Evolutionary conservation across 2,113 vertebrate species (phyloP).

Genomic region (Corythornis vintsioides): DNA sequence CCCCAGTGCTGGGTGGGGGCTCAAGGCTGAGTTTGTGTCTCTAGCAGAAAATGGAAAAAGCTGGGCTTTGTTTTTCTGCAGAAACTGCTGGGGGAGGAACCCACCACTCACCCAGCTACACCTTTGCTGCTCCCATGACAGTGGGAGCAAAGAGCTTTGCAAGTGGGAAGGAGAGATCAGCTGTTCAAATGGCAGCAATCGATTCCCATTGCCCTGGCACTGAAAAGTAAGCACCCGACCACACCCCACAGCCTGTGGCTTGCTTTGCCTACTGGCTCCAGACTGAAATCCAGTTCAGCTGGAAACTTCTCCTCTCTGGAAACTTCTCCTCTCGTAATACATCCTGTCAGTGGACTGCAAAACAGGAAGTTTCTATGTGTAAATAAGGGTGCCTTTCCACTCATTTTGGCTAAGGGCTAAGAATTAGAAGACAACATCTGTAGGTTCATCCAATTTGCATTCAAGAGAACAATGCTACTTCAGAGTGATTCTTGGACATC

Average conservation of each 20-base stretch:
- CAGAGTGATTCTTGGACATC: neutral
- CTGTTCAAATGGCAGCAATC: neutral
- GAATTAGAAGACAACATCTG: neutral
- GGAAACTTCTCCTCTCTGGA: slow-evolving; percentile 32
- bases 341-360: slow-evolving; percentile 26
- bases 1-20: neutral
- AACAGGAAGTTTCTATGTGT: neutral
- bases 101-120: neutral
- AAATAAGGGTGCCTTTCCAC: slow-evolving; percentile 1
- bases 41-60: neutral
- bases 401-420: neutral
- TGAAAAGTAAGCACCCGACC: neutral
- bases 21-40: neutral
- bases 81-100: neutral
- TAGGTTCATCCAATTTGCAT: neutral
- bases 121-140: neutral
- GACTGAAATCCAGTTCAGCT: neutral
- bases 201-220: neutral
- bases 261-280: neutral
- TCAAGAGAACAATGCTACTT: neutral
- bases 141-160: neutral
- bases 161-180: neutral
- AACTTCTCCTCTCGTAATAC: neutral
- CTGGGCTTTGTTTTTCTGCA: neutral
- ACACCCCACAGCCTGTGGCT: neutral